phyloP scores from a whole-genome alignment of 2,888 invertebrate species.

The Chymomyza amoena region DNA sequence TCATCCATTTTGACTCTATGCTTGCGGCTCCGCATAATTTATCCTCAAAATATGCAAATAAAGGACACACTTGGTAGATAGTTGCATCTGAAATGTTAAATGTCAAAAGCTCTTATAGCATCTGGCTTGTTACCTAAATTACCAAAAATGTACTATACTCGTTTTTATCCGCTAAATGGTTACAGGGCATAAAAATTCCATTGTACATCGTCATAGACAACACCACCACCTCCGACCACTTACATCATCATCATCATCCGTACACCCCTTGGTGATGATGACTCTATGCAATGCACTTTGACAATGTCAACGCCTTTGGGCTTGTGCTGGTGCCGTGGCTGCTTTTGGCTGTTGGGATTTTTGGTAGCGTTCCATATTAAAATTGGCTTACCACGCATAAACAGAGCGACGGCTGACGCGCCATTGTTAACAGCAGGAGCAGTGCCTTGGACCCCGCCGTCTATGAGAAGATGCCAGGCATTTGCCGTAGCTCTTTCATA shows the following conservation, averaged over 20 bases:
- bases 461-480: neutral
- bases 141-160: neutral
- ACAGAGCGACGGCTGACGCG: slow-evolving; percentile 29
- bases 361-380: slow-evolving; percentile 59
- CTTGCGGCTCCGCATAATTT: too few species aligned
- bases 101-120: neutral
- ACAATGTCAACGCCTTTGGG: slow-evolving; percentile 59
- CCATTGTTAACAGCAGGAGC: slow-evolving; percentile 4
- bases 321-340: slow-evolving; percentile 3
- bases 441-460: neutral
- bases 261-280: slow-evolving; percentile 4
- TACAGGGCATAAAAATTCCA: neutral
- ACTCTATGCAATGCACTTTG: slow-evolving; percentile 54
- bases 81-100: neutral
- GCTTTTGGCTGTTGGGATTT: slow-evolving; percentile 33
- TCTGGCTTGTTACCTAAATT: neutral
- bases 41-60: neutral
- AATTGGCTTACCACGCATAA: slow-evolving; percentile 73
- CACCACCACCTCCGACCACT: slow-evolving; percentile 7
- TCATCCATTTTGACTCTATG: too few species aligned
- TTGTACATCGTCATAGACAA: slow-evolving; percentile 23
- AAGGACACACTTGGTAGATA: neutral
- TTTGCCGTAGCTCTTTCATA: neutral
- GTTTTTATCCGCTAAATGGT: neutral
- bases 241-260: neutral